Evolutionary conservation across 2,888 invertebrate species (phyloP), one percentile per base, ranked within the genome.

Genomic region (Leptogaster cylindrica): DNA sequence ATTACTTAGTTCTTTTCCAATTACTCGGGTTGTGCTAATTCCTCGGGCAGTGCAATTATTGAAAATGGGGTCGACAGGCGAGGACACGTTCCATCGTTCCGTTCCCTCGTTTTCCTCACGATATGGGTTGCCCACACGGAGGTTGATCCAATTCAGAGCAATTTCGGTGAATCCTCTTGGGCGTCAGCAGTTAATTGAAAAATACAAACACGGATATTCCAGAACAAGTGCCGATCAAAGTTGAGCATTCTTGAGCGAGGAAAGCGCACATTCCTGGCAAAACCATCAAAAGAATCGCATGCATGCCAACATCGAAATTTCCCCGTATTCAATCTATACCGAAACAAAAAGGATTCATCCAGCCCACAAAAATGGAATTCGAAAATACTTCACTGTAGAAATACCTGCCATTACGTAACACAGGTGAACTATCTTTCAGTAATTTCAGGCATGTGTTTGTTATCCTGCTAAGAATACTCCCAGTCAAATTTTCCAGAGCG

Each of bases 381-480:
- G 39, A 23, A 58, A 58, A 58, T 58, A 20, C 58, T 41, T 58
- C 41, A 12, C 58, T 36, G 14, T 20, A 12, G n/a, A 39, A 41
- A 58, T 52, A 52, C 18, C 52, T 52, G 31, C 52, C 41, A 39
- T 23, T 41, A 28, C 36, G 18, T 1, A 36, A 14, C 14, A 58
- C 25, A 36, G 25, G 39, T 41, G 46, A 68, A 68, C 65, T 65
- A 65, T 68, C 58, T 58, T 41, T 39, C 31, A 46, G 58, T 65
- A 58, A 68, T 68, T 65, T 31, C 68, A 14, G 65, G 68, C 68
- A 68, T 65, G 58, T 68, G 68, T 68, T 65, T 68, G 64, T 64
- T 48, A 55, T 65, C 58, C 58, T 25, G 50, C 36, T 20, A 41
- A 41, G 41, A 39, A 39, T 23, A 18, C 41, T 23, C 23, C 25